These are phyloP conservation scores for Chrysodeixis includens DNA, from an alignment of 2,888 invertebrate genomes.

Conservation along the genomic window DNA sequence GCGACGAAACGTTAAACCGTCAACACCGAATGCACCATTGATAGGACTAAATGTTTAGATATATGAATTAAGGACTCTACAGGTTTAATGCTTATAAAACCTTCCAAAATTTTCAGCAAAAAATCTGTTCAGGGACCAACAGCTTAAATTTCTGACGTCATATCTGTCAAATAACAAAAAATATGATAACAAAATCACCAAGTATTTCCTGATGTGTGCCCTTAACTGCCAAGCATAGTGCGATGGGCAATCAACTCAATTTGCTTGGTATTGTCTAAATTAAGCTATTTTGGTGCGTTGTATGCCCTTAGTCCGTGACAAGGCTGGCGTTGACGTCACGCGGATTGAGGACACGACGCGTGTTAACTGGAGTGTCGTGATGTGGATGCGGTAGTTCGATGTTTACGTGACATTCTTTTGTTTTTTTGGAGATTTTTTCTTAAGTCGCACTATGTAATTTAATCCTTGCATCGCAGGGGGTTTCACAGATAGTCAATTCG, in stretches of 20 bases:
- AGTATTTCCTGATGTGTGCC: not conserved
- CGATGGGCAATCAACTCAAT: constrained; percentile 60
- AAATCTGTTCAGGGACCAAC: no score
- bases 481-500: no score
- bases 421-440: not conserved
- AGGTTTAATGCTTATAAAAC: no score
- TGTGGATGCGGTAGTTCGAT: constrained; percentile 58
- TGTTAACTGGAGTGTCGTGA: constrained; percentile 16
- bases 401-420: not conserved
- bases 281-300: constrained; percentile 72
- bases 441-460: no score
- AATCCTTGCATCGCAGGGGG: no score
- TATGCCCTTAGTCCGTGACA: constrained; percentile 63
- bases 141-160: no score
- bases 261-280: constrained; percentile 72
- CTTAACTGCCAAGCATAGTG: constrained; percentile 16
- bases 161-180: not conserved
- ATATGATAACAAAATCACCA: not conserved
- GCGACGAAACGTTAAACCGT: no score
- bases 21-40: no score
- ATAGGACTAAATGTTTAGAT: no score
- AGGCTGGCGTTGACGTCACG: constrained; percentile 73
- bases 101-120: no score
- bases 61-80: no score
- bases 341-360: constrained; percentile 52